Evolutionary conservation across 2,888 invertebrate species (phyloP), one percentile per base, ranked within the genome.

Genomic region (Tricholauxania praeusta): DNA sequence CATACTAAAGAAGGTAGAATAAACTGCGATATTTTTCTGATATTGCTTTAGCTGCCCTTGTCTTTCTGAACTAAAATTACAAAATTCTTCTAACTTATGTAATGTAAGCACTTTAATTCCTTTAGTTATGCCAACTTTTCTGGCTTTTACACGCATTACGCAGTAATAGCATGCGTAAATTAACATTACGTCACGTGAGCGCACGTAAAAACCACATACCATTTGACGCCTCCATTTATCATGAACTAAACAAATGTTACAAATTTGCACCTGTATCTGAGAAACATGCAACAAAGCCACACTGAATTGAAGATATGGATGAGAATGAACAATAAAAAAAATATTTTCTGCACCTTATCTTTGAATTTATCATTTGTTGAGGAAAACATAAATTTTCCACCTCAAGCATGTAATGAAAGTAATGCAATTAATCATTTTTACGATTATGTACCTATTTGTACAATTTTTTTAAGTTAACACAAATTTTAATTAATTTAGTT

Each of bases 251-350:
- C 52, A 39, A 70, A 53, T 63, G 63, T 53, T 47, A 39, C 70
- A 70, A 62, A 70, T 70, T 70, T 70, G 70, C 70, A 70, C 70
- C 70, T 70, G 70, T 63, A 70, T 63, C 70, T 70, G 70, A 12
- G 57, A 53, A 64, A 59, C 67, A 73, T 70, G 55, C 62, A 63
- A 65, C 51, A 57, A 32, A 12, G 15, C 12, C 32, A 32, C 32
- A 15, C 22, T 17, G 12, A 10, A 4, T 57, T 19, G 49, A 39
- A 10, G 39, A 39, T 39, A 39, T 39, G 10, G 10, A 39, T 39
- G 39, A 39, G 10, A 10, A 39, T 39, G 39, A 28, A 28, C 28
- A 28, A 28, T 28, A 28, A 28, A 28, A 28, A 28, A 28, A 28
- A 28, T 28, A 28, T 4, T 28, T 28, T 39, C 10, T 39, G 7